A percentile compares a stretch with the other conserved stretches of the same genome.
These are phyloP conservation scores for Coracias cyanogaster DNA, from an alignment of 2,797 vertebrate species.

Conservation along the genomic window DNA sequence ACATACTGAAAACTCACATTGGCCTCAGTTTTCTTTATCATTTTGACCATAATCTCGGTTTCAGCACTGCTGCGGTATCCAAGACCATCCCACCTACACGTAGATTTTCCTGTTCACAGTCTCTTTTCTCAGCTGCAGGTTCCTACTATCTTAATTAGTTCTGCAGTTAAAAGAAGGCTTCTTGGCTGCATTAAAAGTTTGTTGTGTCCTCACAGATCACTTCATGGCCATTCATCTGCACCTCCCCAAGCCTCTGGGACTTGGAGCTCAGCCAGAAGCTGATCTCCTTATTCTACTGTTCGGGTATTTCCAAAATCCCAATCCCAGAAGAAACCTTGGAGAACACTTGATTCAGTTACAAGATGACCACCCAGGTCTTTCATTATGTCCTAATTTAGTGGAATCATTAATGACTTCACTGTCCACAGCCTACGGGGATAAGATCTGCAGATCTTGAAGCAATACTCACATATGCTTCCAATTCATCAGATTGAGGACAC, in stretches of 20 bases:
- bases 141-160: not conserved
- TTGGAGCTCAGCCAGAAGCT: not conserved
- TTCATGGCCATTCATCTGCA: not conserved
- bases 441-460: not conserved
- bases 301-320: not conserved
- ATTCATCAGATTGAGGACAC: fast-evolving
- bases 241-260: not conserved
- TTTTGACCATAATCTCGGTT: not conserved
- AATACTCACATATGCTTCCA: not conserved
- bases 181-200: too few relatives aligned
- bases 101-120: not conserved
- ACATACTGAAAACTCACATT: fast-evolving
- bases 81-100: fast-evolving
- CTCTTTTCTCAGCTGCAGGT: not conserved
- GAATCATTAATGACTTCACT: fast-evolving
- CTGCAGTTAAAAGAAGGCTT: not conserved
- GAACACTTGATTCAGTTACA: not conserved
- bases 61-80: not conserved
- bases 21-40: not conserved
- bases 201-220: fast-evolving
- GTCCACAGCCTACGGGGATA: not conserved
- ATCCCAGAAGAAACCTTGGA: not conserved
- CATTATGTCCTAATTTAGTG: not conserved
- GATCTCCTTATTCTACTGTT: not conserved
- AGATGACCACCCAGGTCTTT: not conserved